Base-by-base conservation (phyloP, 2,113 vertebrate species). In the Parus major region DNA sequence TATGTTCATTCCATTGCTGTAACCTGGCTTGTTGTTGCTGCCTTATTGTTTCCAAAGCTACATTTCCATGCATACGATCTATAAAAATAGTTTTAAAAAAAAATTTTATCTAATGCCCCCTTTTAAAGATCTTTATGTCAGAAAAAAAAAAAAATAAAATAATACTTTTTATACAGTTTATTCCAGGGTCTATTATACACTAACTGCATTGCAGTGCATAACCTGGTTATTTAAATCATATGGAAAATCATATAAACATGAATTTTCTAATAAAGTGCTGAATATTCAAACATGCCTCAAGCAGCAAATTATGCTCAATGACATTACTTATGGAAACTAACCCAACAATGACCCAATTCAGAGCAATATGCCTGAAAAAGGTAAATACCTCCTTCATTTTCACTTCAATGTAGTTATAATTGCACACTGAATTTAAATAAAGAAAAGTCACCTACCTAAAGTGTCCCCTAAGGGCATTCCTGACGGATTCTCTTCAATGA, bases 1-100 rank as follows among this genome's bases (percentile, higher is more conserved):
- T 98, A 27, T 98, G 98, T 80, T 99, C 99, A 15, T 97, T 98
- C 99, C 99, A 99, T 94, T 99, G 99, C 93, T 99, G 98, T 59
- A 99, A 92, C 92, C 99, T 98, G 36, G 98, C 98, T 36, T 98
- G 98, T 97, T 98, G 98, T 88, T 98, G 98, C 97, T 99, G 99
- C 97, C 98, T 98, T 94, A 99, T 96, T 44, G 98, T 98, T 97
- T 99, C 99, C 87, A 99, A 97, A 90, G 99, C 98, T 79, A 99
- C 95, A 65, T 98, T 98, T 94, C 98, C 98, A 95, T 99, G 99
- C 76, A 99, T 96, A 83, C 98, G 98, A 95, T 98, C 98, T 98
- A 96, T 11, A 97, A 97, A 83, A 97, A 96, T 95, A 50, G 88
- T 94, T 86, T 52, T 88, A 44, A 70, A 75, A 88, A 66, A 84